Evolutionary conservation across 2,113 vertebrate genomes (phyloP), one percentile per base, ranked within the genome.

Genomic region (Grus americana): DNA sequence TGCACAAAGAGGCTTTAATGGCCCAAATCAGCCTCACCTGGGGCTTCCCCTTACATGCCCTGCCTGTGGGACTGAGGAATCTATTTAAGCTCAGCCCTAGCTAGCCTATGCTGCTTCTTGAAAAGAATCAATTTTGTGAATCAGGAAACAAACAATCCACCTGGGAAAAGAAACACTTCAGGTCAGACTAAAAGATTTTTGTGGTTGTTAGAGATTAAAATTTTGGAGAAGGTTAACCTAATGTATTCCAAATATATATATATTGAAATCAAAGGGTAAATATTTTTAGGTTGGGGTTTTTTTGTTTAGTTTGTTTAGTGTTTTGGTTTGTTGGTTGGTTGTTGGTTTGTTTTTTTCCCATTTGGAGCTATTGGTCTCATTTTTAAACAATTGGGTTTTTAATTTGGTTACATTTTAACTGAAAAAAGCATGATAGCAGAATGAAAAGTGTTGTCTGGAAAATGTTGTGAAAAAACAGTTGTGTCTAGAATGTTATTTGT

Each of bases 261-360:
- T 57, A 10, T 17, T 27, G 15, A 66, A 70, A 67, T 66, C 8
- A 65, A 59, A 68, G 12, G 26, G 44, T 63, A 71, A 66, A 36
- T 88, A 16, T 20, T 52, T 75, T 17, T 1, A 15, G 34, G 6
- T 14, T 0, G 13, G 38, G 21, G 1, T 2, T 19, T 47, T 36
- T 32, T 62, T 1, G 10, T 27, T 62, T 76, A 3, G 11, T 21
- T 59, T 42, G 7, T 52, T 72, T 38, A 12, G 10, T 63, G 26
- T 7, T 5, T 4, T n/a, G 22, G 12, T 4, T 47, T 42, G 38
- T 54, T 49, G 5, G 5, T 5, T 9, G 1, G 0, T 13, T 46
- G 49, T 47, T 70, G 13, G 9, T 12, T 22, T 20, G 26, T 17
- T 7, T 34, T 59, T 57, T 24, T 17, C 59, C 32, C 23, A 11